phyloP scores from a whole-genome alignment of 1,140 invertebrate genomes.

The Hyles euphorbiae region DNA sequence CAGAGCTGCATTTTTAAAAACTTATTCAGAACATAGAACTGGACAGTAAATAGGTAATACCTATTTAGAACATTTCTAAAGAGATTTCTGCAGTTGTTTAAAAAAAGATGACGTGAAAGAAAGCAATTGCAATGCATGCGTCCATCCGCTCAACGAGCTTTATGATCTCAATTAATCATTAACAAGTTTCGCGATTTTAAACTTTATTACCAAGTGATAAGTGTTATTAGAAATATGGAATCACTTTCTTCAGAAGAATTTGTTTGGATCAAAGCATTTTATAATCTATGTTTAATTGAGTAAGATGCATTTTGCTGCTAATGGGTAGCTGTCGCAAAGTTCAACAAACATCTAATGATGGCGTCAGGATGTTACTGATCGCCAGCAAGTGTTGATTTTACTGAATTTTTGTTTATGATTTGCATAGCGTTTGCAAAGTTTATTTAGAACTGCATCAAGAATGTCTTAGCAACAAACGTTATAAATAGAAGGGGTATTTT shows the following conservation, averaged over 20 bases:
- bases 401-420: no score
- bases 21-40: no score
- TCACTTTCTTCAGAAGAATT: no score
- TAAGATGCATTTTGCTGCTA: not conserved
- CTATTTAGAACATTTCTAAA: no score
- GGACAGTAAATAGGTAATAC: no score
- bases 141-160: conserved; percentile 19
- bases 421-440: no score
- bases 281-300: not conserved
- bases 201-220: conserved; percentile 20
- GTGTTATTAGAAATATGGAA: not conserved
- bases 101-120: conserved; percentile 19
- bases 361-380: conserved; percentile 30
- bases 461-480: no score
- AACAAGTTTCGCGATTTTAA: conserved; percentile 12
- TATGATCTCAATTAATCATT: not conserved
- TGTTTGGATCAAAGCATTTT: not conserved
- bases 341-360: conserved; percentile 25
- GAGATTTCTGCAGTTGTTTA: not conserved
- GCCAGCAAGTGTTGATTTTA: conserved; percentile 17
- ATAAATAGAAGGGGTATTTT: no score
- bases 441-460: no score
- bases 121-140: conserved; percentile 31
- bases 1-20: no score
- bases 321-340: conserved; percentile 15